Evolutionary conservation across 2,797 vertebrate genomes (phyloP), one percentile per base, ranked within the genome.

Genomic region (Clarias pachynema): DNA sequence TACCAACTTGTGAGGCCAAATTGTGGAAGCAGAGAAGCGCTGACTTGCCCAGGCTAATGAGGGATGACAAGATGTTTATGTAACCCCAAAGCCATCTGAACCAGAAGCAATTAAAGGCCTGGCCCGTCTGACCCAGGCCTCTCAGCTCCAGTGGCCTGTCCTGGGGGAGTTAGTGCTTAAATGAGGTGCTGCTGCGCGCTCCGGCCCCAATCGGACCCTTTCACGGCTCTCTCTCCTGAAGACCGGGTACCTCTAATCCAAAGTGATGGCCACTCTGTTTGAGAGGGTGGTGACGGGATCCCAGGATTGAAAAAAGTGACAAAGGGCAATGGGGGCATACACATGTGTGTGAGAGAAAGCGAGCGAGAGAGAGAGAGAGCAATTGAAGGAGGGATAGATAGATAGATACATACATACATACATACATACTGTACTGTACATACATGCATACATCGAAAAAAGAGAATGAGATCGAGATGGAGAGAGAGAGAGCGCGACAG

Each of bases 61-160:
- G 87, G 88, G 92, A 85, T 94, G 95, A 95, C 94, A 94, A 88
- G 87, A 94, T 95, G 95, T 96, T 96, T 96, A 94, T 90, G 94
- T 96, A 95, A 96, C 95, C 95, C 93, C 93, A 89, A 93, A 93
- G 93, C 93, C 92, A 93, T 90, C 90, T 91, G 92, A 93, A 93
- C 94, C 93, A 94, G 92, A 93, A 86, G 90, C 93, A 95, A 95
- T 95, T 94, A 95, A 90, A 92, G 92, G 87, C 92, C 93, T 86
- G 92, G 92, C 93, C 89, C 86, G 68, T 57, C 87, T 94, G 93
- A 95, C 94, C 93, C 93, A 81, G 31, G 84, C 88, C 89, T 90
- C 83, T 89, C 87, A 89, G 91, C 79, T 73, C 86, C 89, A 82
- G 88, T 86, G 81, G 91, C 63, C 65, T 87, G 89, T 93, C 92